Percentiles rank a stretch among this genome's conserved stretches.
Evolutionary conservation across 2,113 vertebrate genomes (phyloP).

Genomic region (Malurus cyaneus): DNA sequence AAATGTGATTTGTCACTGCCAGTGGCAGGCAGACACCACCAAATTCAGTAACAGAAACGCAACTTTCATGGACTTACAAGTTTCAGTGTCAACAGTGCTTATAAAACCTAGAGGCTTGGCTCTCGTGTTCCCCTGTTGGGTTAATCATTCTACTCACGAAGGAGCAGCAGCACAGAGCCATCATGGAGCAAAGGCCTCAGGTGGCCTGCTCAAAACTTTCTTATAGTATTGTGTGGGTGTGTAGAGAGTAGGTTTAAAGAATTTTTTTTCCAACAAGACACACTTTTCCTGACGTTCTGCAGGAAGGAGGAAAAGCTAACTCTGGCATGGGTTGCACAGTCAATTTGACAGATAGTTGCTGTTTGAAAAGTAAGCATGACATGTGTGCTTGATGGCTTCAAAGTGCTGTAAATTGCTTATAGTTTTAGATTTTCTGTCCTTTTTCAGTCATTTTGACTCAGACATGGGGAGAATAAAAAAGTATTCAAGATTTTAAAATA

Average conservation of each 20-base stretch:
- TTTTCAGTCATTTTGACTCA: neutral
- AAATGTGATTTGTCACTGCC: neutral
- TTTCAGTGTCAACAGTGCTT: neutral
- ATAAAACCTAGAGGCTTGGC: neutral
- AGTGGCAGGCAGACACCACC: neutral
- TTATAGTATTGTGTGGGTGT: accelerated
- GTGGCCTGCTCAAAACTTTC: neutral
- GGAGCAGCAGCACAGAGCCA: neutral
- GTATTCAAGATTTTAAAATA: neutral
- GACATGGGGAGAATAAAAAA: neutral
- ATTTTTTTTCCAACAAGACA: neutral
- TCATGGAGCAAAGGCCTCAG: neutral
- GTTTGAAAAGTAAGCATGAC: neutral
- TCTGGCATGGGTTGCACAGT: neutral
- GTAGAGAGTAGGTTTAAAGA: neutral
- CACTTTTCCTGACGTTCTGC: neutral
- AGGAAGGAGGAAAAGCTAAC: neutral
- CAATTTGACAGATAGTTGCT: neutral
- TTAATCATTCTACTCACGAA: neutral
- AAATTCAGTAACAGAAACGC: neutral
- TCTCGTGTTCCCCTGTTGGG: neutral
- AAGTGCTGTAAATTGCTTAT: neutral
- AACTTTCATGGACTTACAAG: neutral
- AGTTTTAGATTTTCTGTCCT: neutral
- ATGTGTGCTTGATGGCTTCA: neutral